Evolutionary conservation across 1,140 invertebrate genomes (phyloP), one percentile per base, ranked within the genome.

Genomic region (Ips nitidus): DNA sequence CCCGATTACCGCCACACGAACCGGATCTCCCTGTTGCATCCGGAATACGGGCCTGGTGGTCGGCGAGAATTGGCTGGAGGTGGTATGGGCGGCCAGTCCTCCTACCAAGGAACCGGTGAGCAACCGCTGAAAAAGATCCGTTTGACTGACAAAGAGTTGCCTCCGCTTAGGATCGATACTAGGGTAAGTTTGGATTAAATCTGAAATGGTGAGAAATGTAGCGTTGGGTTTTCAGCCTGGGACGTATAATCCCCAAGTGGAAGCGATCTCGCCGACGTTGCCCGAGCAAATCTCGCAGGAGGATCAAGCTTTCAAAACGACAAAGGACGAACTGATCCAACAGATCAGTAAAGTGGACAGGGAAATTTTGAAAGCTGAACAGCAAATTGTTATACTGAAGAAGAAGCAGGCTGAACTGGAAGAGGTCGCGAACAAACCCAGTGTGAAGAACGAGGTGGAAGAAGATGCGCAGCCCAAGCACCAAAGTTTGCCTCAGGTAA

Each of bases 211-310:
- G 38, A n/a, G 45, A 1, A 47, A 47, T 47, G 1, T 47, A 4
- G 36, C 1, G 22, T 7, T 47, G 1, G 6, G 1, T 41, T 69
- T 69, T 37, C 41, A 80, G 60, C 77, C 78, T 22, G 79, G 78
- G 8, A 76, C 75, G 39, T 98, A 97, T 79, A 95, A 91, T 77
- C 94, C 94, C 36, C 91, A 97, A 85, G 95, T 97, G 67, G 97
- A 99, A 84, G 95, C 95, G 5, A 96, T 98, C 71, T 98, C 96
- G 36, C 97, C 97, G 1, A 97, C 95, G 52, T 84, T 94, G 74
- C 94, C 94, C 65, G 89, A 90, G 61, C 92, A 95, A 69, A 85
- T 86, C 73, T 86, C 88, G 42, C 86, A 91, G 76, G 94, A 95
- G 76, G 90, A 93, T 75, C 88, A 90, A 72, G 89, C 89, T 68